Base-by-base conservation (phyloP, 2,113 vertebrate species). In the Elanus axillaris region DNA sequence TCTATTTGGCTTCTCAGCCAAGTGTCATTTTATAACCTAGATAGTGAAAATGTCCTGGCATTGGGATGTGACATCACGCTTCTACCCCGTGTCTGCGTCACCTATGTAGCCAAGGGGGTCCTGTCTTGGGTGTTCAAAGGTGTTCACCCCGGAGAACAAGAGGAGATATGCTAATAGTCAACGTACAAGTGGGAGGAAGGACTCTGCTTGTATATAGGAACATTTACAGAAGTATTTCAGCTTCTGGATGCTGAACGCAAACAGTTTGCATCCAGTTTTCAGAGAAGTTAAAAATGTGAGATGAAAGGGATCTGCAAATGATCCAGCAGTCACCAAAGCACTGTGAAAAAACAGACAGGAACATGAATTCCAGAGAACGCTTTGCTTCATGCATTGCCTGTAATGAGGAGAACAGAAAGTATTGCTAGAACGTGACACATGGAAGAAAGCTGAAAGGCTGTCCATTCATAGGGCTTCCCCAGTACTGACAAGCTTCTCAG, bases 291-390 rank as follows among this genome's bases (percentile, higher is more conserved):
- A 63, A 74, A 77, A 63, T 9, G 4, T 43, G 40, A 25, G 34
- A 53, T 66, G n/a, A 73, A 78, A 71, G 7, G 11, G 15, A 32
- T n/a, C 29, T 20, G 2, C n/a, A 87, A 21, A 19, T 47, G 13
- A 32, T 52, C 47, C 50, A 69, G 32, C 77, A 88, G 38, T 55
- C 38, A 43, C 26, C 31, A 42, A 82, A 83, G 21, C 5, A 47
- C 3, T 6, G 25, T 15, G 25, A 86, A 71, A 71, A 90, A 66
- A 0, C 10, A 82, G 32, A 10, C 4, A 58, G 64, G 66, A 83
- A 60, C 31, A 42, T 25, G 6, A 79, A 1, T 58, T 62, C 36
- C n/a, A 27, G 42, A 62, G 38, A 80, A 66, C 0, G 0, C 9
- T 52, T 52, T 76, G n/a, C 31, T 71, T 67, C 32, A 1, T 22